Evolutionary conservation across 2,113 vertebrate genomes (phyloP).

Genomic region (Myocastor coypus): DNA sequence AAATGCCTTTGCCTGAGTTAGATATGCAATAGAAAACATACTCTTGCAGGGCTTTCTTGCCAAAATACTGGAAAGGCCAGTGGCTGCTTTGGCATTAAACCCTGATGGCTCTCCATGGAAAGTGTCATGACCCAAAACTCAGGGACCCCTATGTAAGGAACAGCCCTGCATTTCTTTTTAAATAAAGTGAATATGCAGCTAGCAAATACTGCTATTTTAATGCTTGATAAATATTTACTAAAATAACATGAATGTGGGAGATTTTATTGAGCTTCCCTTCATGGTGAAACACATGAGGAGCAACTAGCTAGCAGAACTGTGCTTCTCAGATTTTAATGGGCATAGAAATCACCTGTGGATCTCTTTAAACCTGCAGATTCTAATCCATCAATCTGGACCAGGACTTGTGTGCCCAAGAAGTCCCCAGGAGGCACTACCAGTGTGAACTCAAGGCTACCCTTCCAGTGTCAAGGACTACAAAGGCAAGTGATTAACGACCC

Average conservation of each 20-base stretch:
- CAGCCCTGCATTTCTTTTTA: background rate
- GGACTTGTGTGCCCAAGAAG: background rate
- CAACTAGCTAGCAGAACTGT: background rate
- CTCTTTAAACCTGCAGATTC: background rate
- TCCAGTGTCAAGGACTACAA: background rate
- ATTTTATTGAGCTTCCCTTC: background rate
- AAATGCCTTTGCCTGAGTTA: background rate
- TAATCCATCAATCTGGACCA: background rate
- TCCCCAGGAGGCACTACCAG: background rate
- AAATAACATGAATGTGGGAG: background rate
- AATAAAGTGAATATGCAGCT: background rate
- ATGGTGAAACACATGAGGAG: background rate
- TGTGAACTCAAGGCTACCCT: background rate
- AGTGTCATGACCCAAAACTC: background rate
- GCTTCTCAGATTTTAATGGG: background rate
- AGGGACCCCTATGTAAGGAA: background rate
- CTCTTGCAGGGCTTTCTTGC: background rate
- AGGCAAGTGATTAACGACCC: background rate
- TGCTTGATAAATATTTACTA: background rate
- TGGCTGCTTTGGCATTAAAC: background rate
- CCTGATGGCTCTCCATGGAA: background rate
- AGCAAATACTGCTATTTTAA: background rate
- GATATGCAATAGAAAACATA: background rate
- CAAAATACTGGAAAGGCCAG: background rate
- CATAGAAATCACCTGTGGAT: background rate